Base-by-base conservation (phyloP, 64 coral and sea anemone species). In the Cladopsammia gracilis region DNA sequence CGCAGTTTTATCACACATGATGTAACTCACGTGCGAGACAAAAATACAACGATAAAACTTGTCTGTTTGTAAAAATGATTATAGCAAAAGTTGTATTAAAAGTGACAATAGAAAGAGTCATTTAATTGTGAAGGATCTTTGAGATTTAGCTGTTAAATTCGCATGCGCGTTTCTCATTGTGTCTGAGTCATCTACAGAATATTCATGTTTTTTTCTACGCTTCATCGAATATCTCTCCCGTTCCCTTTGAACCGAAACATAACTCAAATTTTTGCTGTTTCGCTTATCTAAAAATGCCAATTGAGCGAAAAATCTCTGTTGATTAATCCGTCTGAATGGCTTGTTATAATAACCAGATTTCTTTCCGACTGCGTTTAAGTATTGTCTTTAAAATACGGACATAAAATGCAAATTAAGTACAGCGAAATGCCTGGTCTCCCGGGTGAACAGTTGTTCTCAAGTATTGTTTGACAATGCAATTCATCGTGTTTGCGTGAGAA, bases 371-470 rank as follows among this genome's bases (percentile, higher is more conserved):
- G 43, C 7, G 5, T 62, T 4, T 23, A 83, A 46, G 19, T 25
- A 4, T 5, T 24, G 60, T 22, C 48, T 84, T 84, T 51, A 5
- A 67, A 66, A 50, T 49, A 67, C 45, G 7, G 68, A 5, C 20
- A 20, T 49, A 14, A 66, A 67, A 84, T 84, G 80, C 62, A 84
- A 84, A 84, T 83, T 47, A 67, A 20, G 20, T 24, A 7, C 19
- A 12, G 46, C 16, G 4, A 47, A 68, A 50, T 8, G 9, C 19
- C 9, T 3, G 4, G 46, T 68, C 15, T 14, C 60, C 42, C 44
- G 45, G 61, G 62, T 22, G 8, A 68, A 66, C 80, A 84, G 44
- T 62, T 64, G 78, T 67, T 24, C 25, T 13, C 18, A 84, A 49
- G 44, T 67, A 50, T 84, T 48, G 60, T 68, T 67, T 84, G 80